A percentile compares a stretch with the other conserved stretches of the same genome.
Evolutionary conservation across 2,797 vertebrate species (phyloP).

Genomic region (Epinephelus coioides): DNA sequence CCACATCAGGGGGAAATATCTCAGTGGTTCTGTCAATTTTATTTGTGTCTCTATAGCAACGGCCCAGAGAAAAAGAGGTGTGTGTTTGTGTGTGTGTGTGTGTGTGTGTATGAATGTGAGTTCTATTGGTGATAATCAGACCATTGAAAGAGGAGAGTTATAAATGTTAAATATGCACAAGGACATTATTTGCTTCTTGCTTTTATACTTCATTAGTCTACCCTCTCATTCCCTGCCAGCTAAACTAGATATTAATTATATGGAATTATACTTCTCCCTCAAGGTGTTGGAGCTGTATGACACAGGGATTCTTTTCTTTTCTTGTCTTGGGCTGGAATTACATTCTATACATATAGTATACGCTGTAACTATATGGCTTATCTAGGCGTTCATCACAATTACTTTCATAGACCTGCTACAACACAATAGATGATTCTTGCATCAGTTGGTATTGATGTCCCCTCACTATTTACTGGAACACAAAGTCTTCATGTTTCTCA

Average conservation of each 20-base stretch:
- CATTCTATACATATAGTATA: too few relatives aligned
- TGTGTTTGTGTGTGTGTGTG: slow-evolving; percentile 4
- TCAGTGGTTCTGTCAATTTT: slow-evolving; percentile 42
- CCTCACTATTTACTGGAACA: too few relatives aligned
- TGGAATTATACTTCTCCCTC: not conserved
- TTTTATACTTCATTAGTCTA: not conserved
- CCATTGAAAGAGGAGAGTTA: slow-evolving; percentile 18
- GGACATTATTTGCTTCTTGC: not conserved
- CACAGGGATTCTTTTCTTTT: not conserved
- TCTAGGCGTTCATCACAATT: too few relatives aligned
- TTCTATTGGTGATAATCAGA: slow-evolving; percentile 15
- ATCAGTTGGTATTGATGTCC: not conserved
- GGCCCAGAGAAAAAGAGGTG: slow-evolving; percentile 23
- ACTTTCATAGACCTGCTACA: not conserved
- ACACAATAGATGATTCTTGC: not conserved
- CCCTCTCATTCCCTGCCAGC: not conserved
- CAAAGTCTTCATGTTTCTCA: not conserved
- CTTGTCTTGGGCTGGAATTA: too few relatives aligned
- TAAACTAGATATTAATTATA: not conserved
- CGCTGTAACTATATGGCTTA: too few relatives aligned
- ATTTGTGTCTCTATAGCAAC: slow-evolving; percentile 74
- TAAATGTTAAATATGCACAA: slow-evolving; percentile 15
- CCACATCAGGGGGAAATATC: slow-evolving; percentile 38
- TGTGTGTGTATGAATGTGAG: slow-evolving; percentile 3
- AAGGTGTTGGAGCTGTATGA: slow-evolving; percentile 1